A percentile compares a stretch with the other conserved stretches of the same genome.
phyloP scores from a whole-genome alignment of 1,140 invertebrate species.

The Anastrepha ludens region DNA sequence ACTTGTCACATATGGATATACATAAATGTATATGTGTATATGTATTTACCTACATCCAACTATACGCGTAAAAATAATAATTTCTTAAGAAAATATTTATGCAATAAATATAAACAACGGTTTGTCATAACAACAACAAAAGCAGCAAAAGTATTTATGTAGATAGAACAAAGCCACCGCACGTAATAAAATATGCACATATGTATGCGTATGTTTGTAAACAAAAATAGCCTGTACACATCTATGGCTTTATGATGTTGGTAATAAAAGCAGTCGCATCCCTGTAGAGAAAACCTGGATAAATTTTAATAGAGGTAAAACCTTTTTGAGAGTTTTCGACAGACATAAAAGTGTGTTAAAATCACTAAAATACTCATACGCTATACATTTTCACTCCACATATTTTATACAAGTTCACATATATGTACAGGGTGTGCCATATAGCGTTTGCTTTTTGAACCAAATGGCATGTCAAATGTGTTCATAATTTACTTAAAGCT shows the following conservation, averaged over 20 bases:
- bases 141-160: neutral
- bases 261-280: neutral
- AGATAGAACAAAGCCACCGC: neutral
- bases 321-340: neutral
- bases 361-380: too few species aligned
- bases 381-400: too few species aligned
- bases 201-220: neutral
- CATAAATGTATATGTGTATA: neutral
- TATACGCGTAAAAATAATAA: slow-evolving; percentile 25
- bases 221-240: neutral
- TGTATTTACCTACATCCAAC: neutral
- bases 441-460: too few species aligned
- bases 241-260: neutral
- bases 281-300: neutral
- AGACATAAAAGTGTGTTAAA: too few species aligned
- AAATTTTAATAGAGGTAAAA: neutral
- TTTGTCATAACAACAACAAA: neutral
- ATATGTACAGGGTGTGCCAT: too few species aligned
- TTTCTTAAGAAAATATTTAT: slow-evolving; percentile 33
- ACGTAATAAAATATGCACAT: slow-evolving; percentile 13
- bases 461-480: too few species aligned
- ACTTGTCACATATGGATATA: neutral
- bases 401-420: too few species aligned
- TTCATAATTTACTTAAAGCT: too few species aligned
- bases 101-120: slow-evolving; percentile 35